Conservation (phyloP, 2,113 vertebrate genomes). For the Stegastes partitus region DNA sequence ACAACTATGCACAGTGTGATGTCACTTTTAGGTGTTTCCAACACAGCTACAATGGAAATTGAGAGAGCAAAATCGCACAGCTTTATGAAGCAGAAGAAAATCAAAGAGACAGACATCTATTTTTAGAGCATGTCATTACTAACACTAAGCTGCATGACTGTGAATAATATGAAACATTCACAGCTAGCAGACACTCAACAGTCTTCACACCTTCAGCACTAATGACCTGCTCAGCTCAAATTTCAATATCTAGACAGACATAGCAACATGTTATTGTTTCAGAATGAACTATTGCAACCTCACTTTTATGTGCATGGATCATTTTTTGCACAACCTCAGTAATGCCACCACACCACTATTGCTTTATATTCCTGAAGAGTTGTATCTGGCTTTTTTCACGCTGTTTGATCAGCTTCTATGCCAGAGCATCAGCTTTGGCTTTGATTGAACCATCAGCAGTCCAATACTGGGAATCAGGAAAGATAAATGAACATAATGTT, state of each 20-base stretch:
- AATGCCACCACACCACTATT: too few relatives aligned
- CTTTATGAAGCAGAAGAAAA: constrained; percentile 3
- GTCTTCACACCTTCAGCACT: background rate
- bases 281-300: background rate
- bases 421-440: background rate
- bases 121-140: background rate
- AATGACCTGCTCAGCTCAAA: background rate
- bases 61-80: background rate
- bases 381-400: too few relatives aligned
- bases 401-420: too few relatives aligned
- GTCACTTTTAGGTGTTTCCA: background rate
- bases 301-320: background rate
- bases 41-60: background rate
- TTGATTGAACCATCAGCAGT: background rate
- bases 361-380: background rate
- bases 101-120: background rate
- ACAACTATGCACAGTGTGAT: background rate
- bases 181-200: background rate
- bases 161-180: background rate
- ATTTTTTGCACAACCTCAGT: background rate
- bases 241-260: background rate
- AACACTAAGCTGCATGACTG: constrained; percentile 9
- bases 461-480: background rate
- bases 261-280: background rate
- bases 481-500: background rate